Percentiles rank a stretch among this genome's conserved stretches.
phyloP scores from a whole-genome alignment of 2,888 invertebrate species.

The Drosophila differens region DNA sequence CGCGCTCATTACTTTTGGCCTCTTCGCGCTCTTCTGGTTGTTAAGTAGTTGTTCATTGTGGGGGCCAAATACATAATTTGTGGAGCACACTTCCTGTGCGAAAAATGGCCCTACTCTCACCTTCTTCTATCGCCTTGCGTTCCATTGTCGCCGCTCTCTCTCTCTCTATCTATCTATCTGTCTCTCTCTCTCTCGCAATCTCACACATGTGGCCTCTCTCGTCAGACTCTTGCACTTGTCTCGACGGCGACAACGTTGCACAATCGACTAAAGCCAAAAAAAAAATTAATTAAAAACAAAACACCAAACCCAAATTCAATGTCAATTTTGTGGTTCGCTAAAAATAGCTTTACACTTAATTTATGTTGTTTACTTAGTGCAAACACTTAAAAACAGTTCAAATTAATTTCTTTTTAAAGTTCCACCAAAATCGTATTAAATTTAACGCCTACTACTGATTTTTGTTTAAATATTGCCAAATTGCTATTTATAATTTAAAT shows the following conservation, averaged over 20 bases:
- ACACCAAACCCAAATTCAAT: slow-evolving; percentile 64
- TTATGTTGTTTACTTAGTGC: slow-evolving; percentile 69
- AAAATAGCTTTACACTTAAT: slow-evolving; percentile 66
- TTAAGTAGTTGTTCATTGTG: slow-evolving; percentile 16
- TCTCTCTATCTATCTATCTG: neutral
- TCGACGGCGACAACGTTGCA: slow-evolving; percentile 56
- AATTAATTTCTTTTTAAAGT: slow-evolving; percentile 33
- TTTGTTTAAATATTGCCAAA: slow-evolving; percentile 49
- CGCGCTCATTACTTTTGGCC: slow-evolving; percentile 7
- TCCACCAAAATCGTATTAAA: slow-evolving; percentile 10
- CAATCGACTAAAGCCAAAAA: slow-evolving; percentile 48
- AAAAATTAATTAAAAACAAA: slow-evolving; percentile 17
- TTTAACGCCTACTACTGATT: slow-evolving; percentile 1
- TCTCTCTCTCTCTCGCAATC: neutral
- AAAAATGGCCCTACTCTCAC: slow-evolving; percentile 13
- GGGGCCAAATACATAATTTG: slow-evolving; percentile 59
- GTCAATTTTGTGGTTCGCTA: slow-evolving; percentile 69
- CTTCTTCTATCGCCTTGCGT: slow-evolving; percentile 23
- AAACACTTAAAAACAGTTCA: slow-evolving; percentile 34
- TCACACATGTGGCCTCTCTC: slow-evolving; percentile 51
- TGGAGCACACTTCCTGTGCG: slow-evolving; percentile 61
- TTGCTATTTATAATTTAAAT: slow-evolving; percentile 52
- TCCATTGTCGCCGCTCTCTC: slow-evolving; percentile 26
- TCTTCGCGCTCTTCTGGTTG: slow-evolving; percentile 7
- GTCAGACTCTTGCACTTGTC: slow-evolving; percentile 59